Evolutionary conservation across 2,113 vertebrate genomes (phyloP).

Genomic region (Hydropotes inermis): DNA sequence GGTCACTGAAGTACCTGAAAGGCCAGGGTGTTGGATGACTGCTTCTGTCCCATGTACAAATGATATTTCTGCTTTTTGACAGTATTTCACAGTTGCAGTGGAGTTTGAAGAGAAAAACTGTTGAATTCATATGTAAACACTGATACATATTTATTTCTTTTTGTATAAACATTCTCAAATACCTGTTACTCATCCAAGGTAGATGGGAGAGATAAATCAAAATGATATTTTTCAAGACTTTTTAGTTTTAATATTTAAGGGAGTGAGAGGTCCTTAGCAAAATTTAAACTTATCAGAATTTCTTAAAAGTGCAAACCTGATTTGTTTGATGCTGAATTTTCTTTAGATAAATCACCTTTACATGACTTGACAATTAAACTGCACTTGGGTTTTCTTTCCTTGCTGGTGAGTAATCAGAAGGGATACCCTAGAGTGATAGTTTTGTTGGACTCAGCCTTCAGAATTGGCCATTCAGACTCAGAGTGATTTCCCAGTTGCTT

Average conservation of each 20-base stretch:
- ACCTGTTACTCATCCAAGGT: not conserved
- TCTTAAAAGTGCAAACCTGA: constrained; percentile 35
- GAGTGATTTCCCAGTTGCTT: constrained; percentile 49
- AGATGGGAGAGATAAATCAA: not conserved
- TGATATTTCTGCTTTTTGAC: not conserved
- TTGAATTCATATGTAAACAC: not conserved
- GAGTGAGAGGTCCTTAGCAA: not conserved
- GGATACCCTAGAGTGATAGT: constrained; percentile 20
- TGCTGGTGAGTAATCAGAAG: constrained; percentile 63
- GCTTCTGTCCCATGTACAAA: not conserved
- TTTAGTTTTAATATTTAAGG: constrained; percentile 26
- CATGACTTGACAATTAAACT: constrained; percentile 50
- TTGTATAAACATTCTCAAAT: constrained; percentile 30
- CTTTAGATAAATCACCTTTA: constrained; percentile 50
- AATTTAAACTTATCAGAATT: constrained; percentile 34
- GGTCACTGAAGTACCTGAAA: not conserved
- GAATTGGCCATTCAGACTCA: constrained; percentile 9
- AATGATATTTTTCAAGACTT: not conserved
- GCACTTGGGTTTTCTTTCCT: constrained; percentile 16
- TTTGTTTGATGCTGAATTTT: constrained; percentile 15
- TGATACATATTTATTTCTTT: not conserved
- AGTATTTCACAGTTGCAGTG: not conserved
- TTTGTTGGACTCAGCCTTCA: constrained; percentile 41
- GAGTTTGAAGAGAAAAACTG: not conserved
- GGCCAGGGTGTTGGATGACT: not conserved